A percentile compares a stretch with the other conserved stretches of the same genome.
Conservation (phyloP, 1,140 invertebrate genomes). For the Eueides isabella region DNA sequence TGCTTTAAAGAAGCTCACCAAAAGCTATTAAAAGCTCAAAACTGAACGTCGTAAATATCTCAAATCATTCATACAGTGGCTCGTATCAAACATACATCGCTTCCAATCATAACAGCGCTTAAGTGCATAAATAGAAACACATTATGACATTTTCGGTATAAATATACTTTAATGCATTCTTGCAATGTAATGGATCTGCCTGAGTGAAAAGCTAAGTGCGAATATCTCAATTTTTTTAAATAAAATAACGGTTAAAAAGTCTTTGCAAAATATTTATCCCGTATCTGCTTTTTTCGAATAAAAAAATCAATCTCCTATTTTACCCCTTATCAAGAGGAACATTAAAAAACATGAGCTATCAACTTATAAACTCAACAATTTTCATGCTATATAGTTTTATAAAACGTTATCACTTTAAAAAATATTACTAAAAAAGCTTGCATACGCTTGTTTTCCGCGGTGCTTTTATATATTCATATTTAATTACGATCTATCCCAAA, state of each 20-base stretch:
- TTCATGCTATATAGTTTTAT: too few relatives aligned
- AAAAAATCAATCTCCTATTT: too few relatives aligned
- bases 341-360: too few relatives aligned
- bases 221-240: not conserved
- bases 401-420: too few relatives aligned
- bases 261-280: too few relatives aligned
- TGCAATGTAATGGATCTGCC: constrained; percentile 36
- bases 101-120: constrained; percentile 31
- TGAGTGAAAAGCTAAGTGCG: not conserved
- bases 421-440: too few relatives aligned
- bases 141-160: constrained; percentile 31
- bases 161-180: constrained; percentile 23
- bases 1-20: not conserved
- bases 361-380: too few relatives aligned
- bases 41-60: not conserved
- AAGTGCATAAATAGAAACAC: constrained; percentile 36
- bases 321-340: too few relatives aligned
- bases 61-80: not conserved
- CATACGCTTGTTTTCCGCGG: too few relatives aligned
- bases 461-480: too few relatives aligned
- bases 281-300: too few relatives aligned
- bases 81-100: constrained; percentile 3
- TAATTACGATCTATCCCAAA: too few relatives aligned
- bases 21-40: constrained; percentile 1
- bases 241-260: not conserved